Conservation (phyloP, 2,113 vertebrate species). For the Oryzias curvinotus region DNA sequence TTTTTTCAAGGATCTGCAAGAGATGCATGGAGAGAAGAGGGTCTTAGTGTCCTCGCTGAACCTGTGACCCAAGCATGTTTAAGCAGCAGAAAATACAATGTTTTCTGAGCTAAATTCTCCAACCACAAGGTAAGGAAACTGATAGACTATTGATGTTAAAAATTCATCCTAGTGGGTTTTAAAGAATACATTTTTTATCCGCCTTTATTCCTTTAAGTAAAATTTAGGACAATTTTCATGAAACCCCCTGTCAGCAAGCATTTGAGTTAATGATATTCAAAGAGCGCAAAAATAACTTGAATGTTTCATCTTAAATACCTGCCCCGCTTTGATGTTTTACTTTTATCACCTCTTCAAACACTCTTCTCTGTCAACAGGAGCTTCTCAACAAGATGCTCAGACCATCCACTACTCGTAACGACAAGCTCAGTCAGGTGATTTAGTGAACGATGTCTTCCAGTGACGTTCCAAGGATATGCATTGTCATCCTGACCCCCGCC, state of each 20-base stretch:
- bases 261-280: constrained; percentile 10
- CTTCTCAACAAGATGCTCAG: neutral
- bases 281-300: constrained; percentile 21
- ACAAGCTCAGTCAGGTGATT: constrained; percentile 16
- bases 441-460: constrained; percentile 8
- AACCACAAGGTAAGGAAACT: too few species aligned
- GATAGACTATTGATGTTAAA: too few species aligned
- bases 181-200: too few species aligned
- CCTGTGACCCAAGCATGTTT: too few species aligned
- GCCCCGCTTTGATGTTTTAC: constrained; percentile 15
- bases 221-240: too few species aligned
- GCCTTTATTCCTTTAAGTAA: too few species aligned
- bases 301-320: constrained; percentile 4
- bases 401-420: neutral
- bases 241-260: neutral
- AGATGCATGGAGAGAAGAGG: too few species aligned
- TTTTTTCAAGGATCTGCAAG: too few species aligned
- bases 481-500: constrained; percentile 26
- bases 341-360: constrained; percentile 16
- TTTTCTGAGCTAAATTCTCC: too few species aligned
- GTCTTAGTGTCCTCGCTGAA: too few species aligned
- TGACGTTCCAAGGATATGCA: constrained; percentile 35
- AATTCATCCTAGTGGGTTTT: too few species aligned
- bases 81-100: too few species aligned
- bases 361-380: constrained; percentile 5